Evolutionary conservation across 2,797 vertebrate species (phyloP), one percentile per base, ranked within the genome.

Genomic region (Megaceryle alcyon): DNA sequence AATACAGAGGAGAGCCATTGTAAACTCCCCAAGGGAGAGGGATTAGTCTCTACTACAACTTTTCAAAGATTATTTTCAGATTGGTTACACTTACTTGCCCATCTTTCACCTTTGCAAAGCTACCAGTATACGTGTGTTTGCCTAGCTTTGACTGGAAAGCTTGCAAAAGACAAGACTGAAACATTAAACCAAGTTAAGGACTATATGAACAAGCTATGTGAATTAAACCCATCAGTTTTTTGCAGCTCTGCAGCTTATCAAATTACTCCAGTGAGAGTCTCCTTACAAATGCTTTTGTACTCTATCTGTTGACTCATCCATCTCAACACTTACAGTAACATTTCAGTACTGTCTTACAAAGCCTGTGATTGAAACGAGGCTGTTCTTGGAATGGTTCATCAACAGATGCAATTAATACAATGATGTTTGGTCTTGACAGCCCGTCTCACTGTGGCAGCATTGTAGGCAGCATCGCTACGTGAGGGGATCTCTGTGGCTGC

Each of bases 351-450:
- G 84, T 64, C 79, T 97, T 84, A 76, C 12, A 95, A 91, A 94
- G 90, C 85, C 90, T 31, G 3, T 43, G 70, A 69, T 77, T 93
- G 85, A 95, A 92, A 85, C 53, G 54, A 63, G 94, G 66, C 76
- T 91, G 64, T 88, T 91, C 83, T 81, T 44, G 54, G 78, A 46
- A 54, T 33, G 70, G 69, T 90, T 88, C 92, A 84, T 90, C 83
- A 92, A 87, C 96, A 88, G 75, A 84, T 86, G 71, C 85, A 79
- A 82, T 96, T 91, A 88, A 69, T 77, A 73, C 92, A 94, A 63
- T 83, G 83, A 75, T 85, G 82, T 89, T 91, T 96, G 91, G 91
- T 94, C 94, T 81, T 95, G 94, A 88, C 93, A 71, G 39, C 71
- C 88, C 37, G 64, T 48, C 86, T 75, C 51, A 71, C 94, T 96